A percentile compares a stretch with the other conserved stretches of the same genome.
Evolutionary conservation across 2,888 invertebrate species (phyloP).

Genomic region (Oxystoma pomonae): DNA sequence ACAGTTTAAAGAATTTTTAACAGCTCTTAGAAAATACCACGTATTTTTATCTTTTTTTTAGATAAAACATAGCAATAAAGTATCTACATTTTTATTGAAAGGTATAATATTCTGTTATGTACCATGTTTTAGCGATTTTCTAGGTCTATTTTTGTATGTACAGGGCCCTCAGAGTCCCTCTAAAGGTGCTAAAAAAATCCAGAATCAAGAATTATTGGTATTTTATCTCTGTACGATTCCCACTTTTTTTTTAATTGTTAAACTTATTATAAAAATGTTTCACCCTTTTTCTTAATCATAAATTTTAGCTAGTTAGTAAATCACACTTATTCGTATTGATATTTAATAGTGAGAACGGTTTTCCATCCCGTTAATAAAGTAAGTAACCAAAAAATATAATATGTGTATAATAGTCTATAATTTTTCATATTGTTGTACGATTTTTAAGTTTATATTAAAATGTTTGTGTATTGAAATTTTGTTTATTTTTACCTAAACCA

Average conservation of each 20-base stretch:
- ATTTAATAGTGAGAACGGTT: constrained; percentile 59
- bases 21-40: neutral
- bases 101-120: too few relatives aligned
- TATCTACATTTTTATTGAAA: too few relatives aligned
- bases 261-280: neutral
- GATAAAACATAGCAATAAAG: too few relatives aligned
- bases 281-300: neutral
- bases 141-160: neutral
- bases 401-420: constrained; percentile 71
- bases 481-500: constrained; percentile 19
- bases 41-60: neutral
- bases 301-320: neutral
- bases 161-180: neutral
- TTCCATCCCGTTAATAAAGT: constrained; percentile 63
- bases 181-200: neutral
- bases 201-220: neutral
- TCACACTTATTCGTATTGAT: constrained; percentile 38
- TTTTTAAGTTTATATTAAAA: constrained; percentile 86
- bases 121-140: too few relatives aligned
- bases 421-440: constrained; percentile 84
- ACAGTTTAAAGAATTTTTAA: neutral
- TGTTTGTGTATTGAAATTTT: constrained; percentile 67
- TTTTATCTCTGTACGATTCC: neutral
- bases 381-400: constrained; percentile 35
- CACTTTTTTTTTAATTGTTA: neutral